A percentile compares a stretch with the other conserved stretches of the same genome.
phyloP scores from a whole-genome alignment of 2,888 invertebrate species.

The Scaptomyza flava region DNA sequence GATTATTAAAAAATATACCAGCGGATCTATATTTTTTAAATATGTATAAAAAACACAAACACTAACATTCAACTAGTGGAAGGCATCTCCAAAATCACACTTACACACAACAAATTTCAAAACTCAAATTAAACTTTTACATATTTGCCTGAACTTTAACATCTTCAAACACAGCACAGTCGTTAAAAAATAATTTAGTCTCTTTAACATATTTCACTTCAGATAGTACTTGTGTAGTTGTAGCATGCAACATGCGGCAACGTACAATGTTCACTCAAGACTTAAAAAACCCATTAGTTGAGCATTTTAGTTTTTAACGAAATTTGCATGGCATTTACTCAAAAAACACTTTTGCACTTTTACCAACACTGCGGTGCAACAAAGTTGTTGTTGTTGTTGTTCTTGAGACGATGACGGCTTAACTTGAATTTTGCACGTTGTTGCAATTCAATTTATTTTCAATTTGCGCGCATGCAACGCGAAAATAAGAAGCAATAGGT shows the following conservation, averaged over 20 bases:
- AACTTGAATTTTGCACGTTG: conserved; percentile 68
- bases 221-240: conserved; percentile 10
- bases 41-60: neutral
- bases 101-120: neutral
- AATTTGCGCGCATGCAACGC: conserved; percentile 72
- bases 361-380: conserved; percentile 23
- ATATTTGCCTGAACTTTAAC: neutral
- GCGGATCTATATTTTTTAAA: too few species aligned
- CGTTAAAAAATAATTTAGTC: conserved; percentile 12
- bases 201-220: conserved; percentile 1
- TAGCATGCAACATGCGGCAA: conserved; percentile 22
- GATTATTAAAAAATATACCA: too few species aligned
- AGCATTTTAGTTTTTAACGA: conserved; percentile 33
- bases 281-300: conserved; percentile 26
- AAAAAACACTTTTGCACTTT: conserved; percentile 54
- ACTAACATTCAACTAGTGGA: conserved; percentile 46
- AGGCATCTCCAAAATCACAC: neutral
- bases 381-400: conserved; percentile 34
- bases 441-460: conserved; percentile 75
- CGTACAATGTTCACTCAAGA: conserved; percentile 3
- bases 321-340: conserved; percentile 71
- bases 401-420: conserved; percentile 13
- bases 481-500: conserved; percentile 1
- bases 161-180: neutral
- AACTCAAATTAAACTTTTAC: neutral